Base-by-base conservation (phyloP, 92 coral and sea anemone genomes). In the Parazoanthus atlanticus region DNA sequence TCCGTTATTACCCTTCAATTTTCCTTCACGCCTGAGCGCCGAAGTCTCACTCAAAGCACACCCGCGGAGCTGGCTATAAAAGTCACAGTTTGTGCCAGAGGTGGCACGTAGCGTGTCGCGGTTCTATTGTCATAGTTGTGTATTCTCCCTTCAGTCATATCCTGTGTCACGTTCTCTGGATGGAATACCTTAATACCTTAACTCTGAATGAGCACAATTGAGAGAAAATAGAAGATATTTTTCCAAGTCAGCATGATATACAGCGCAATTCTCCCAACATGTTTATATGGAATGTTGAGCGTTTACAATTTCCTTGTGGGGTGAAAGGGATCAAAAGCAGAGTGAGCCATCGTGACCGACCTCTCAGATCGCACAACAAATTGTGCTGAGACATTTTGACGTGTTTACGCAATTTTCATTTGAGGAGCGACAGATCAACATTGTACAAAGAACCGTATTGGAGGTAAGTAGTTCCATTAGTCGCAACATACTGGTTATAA, bases 331-430 rank as follows among this genome's bases (percentile, higher is more conserved):
- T 69, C 30, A 69, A 69, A 69, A 69, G 74, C 31, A 33, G 21
- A 71, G 76, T 12, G 8, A 29, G 11, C 77, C 77, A 73, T 73
- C 77, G 77, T 73, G 77, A 73, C 77, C 41, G 77, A 73, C 77
- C 41, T 73, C 43, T 73, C 77, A 29, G 76, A 71, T 71, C 76
- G 40, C 76, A 71, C 76, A 46, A 46, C 52, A 46, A 46, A 16
- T 16, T 15, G 58, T 52, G 58, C 58, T 52, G 58, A 52, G 58
- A 52, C 21, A 16, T 52, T n/a, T 52, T 73, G 77, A 32, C 77
- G 77, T 73, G 77, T 73, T 73, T 73, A 73, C 77, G 23, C 40
- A 32, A 13, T 15, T 73, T 73, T 73, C 36, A 19, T 31, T 32
- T 31, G 77, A 31, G 33, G 41, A 11, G n/a, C 77, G 8, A 36